Evolutionary conservation across 2,888 invertebrate species (phyloP).

Genomic region (Aporophyla nigra): DNA sequence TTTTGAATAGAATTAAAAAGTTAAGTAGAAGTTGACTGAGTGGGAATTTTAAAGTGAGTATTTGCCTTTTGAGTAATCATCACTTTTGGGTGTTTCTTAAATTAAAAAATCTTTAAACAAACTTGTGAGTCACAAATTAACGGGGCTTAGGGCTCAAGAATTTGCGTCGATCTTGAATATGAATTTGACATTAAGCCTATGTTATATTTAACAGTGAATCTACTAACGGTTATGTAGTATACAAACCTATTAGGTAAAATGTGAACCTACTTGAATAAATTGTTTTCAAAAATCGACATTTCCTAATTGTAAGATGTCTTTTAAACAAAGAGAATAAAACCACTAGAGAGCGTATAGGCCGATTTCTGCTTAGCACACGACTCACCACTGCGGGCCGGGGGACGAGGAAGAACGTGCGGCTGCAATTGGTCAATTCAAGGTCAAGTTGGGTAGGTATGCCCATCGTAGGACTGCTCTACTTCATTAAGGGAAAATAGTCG

Average conservation of each 20-base stretch:
- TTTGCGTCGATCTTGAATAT: conserved; percentile 15
- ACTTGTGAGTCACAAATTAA: conserved; percentile 2
- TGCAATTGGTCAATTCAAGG: too few species aligned
- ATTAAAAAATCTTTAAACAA: not conserved
- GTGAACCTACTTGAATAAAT: not conserved
- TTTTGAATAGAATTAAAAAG: conserved; percentile 28
- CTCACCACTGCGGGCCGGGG: too few species aligned
- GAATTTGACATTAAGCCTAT: conserved; percentile 3
- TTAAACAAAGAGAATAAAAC: too few species aligned
- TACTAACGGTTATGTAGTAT: not conserved
- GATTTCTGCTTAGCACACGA: too few species aligned
- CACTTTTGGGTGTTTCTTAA: conserved; percentile 2
- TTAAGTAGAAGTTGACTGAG: conserved; percentile 1
- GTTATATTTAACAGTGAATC: not conserved
- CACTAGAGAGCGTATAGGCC: too few species aligned
- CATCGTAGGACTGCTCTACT: too few species aligned
- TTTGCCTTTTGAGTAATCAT: conserved; percentile 11
- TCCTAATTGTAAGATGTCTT: not conserved
- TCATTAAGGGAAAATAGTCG: too few species aligned
- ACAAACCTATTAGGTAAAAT: not conserved
- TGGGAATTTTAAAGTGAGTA: conserved; percentile 10
- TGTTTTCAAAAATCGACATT: not conserved
- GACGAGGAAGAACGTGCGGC: too few species aligned
- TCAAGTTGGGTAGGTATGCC: too few species aligned
- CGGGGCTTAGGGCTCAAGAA: conserved; percentile 12